Evolutionary conservation across 2,888 invertebrate species (phyloP).

Genomic region (Smittia aterrima): DNA sequence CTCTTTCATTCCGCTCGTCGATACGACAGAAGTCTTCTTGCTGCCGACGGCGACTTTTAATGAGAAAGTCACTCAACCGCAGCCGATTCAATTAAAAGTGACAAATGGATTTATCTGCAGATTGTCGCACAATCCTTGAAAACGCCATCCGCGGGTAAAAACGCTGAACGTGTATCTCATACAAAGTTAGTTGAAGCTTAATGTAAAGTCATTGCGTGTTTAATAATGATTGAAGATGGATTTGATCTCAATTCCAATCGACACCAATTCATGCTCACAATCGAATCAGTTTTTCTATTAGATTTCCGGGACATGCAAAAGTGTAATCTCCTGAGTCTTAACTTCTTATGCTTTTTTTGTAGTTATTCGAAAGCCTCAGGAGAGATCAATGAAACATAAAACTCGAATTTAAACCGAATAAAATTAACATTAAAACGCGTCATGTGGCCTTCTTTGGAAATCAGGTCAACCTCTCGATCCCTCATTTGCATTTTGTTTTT

Average conservation of each 20-base stretch:
- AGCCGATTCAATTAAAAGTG: conserved; percentile 16
- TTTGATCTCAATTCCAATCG: too few relatives aligned
- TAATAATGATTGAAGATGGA: too few relatives aligned
- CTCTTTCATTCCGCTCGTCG: not conserved
- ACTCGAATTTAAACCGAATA: not conserved
- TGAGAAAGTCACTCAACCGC: not conserved
- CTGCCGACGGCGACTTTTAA: not conserved
- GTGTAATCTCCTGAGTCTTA: too few relatives aligned
- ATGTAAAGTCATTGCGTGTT: too few relatives aligned
- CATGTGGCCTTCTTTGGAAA: not conserved
- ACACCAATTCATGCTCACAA: too few relatives aligned
- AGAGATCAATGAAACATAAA: conserved; percentile 3
- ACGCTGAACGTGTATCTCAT: not conserved
- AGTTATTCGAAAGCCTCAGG: not conserved
- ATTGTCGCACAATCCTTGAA: not conserved
- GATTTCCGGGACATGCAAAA: too few relatives aligned
- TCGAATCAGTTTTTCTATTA: too few relatives aligned
- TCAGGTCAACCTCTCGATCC: not conserved
- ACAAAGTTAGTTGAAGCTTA: too few relatives aligned
- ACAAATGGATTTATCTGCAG: not conserved
- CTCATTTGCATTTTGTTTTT: not conserved
- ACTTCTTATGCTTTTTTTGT: not conserved
- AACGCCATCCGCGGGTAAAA: not conserved
- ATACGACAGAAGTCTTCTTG: not conserved
- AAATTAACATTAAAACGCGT: conserved; percentile 15